A percentile compares a stretch with the other conserved stretches of the same genome.
Conservation (phyloP, 2,113 vertebrate species). For the Sphyrna mokarran region DNA sequence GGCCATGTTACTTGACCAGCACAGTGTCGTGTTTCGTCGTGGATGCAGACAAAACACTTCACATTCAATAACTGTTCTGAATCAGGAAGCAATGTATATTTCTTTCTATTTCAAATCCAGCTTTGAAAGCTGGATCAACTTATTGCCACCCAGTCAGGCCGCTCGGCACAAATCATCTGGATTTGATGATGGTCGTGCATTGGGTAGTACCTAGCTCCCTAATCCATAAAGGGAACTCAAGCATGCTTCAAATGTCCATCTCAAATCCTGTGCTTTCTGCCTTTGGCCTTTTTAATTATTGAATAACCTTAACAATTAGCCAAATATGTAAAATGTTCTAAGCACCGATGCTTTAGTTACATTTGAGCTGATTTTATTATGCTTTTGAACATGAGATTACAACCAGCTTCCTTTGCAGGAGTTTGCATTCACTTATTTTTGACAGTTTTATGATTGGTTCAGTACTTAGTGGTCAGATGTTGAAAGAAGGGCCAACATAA, state of each 20-base stretch:
- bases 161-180: not conserved
- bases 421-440: not conserved
- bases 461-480: not conserved
- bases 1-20: not conserved
- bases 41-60: not conserved
- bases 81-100: not conserved
- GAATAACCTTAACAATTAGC: not conserved
- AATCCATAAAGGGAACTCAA: not conserved
- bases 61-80: not conserved
- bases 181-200: not conserved
- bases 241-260: not conserved
- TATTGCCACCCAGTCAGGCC: not conserved
- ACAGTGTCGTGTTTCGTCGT: not conserved
- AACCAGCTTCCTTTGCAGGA: too few species aligned
- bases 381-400: not conserved
- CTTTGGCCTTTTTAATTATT: not conserved
- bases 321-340: not conserved
- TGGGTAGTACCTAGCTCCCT: not conserved
- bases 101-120: not conserved
- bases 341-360: not conserved
- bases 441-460: not conserved
- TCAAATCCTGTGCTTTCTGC: not conserved
- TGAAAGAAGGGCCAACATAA: not conserved
- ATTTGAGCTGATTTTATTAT: not conserved
- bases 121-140: not conserved